Evolutionary conservation across 2,797 vertebrate genomes (phyloP).

Genomic region (Liparis tanakae): DNA sequence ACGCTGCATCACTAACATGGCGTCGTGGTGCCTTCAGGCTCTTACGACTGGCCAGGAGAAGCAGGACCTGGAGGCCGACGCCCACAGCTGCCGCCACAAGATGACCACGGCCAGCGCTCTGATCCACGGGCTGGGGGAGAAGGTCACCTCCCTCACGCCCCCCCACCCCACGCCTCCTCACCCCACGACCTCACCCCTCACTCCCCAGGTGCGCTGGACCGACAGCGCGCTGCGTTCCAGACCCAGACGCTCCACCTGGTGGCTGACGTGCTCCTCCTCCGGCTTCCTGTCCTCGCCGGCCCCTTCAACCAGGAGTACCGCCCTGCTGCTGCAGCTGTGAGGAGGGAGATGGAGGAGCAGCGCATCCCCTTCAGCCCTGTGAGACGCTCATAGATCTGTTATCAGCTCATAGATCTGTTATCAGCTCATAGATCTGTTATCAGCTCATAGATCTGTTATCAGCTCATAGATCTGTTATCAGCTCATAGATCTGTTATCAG

Average conservation of each 20-base stretch:
- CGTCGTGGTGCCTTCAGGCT: slow-evolving; percentile 54
- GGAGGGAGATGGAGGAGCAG: slow-evolving; percentile 80
- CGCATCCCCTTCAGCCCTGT: slow-evolving; percentile 86
- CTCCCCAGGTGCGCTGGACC: slow-evolving; percentile 86
- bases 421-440: too few relatives aligned
- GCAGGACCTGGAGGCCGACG: slow-evolving; percentile 84
- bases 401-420: too few relatives aligned
- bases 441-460: too few relatives aligned
- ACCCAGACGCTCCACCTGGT: slow-evolving; percentile 85
- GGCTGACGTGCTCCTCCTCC: slow-evolving; percentile 85
- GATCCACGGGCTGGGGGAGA: slow-evolving; percentile 88
- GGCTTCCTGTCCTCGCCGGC: slow-evolving; percentile 89
- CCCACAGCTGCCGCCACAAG: slow-evolving; percentile 83
- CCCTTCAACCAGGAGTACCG: slow-evolving; percentile 90
- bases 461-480: too few relatives aligned
- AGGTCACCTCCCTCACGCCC: slow-evolving; percentile 72
- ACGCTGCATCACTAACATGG: too few relatives aligned
- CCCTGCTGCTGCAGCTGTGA: slow-evolving; percentile 84
- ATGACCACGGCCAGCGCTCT: slow-evolving; percentile 87
- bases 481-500: too few relatives aligned
- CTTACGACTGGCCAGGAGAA: slow-evolving; percentile 88
- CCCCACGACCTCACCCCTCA: too few relatives aligned
- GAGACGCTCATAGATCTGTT: not conserved
- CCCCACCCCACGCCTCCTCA: too few relatives aligned
- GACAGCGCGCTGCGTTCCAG: slow-evolving; percentile 84